phyloP scores from a whole-genome alignment of 2,888 invertebrate genomes.

The Athrips mouffetella region DNA sequence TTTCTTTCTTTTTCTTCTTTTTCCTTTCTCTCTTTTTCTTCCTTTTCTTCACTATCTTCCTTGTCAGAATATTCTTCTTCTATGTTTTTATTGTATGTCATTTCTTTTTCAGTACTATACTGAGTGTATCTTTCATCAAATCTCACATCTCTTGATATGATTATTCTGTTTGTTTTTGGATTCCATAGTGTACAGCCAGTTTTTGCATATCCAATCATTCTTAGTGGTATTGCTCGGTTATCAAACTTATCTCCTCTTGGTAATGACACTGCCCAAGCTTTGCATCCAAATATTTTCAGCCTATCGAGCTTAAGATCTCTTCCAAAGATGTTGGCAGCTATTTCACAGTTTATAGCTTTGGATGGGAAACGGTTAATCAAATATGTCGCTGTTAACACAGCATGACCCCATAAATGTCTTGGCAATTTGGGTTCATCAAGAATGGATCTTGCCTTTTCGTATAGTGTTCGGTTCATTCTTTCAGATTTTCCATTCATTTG shows the following conservation, averaged over 20 bases:
- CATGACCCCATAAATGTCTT: constrained; percentile 25
- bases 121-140: constrained; percentile 14
- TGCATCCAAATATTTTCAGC: no score
- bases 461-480: no score
- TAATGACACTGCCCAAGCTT: no score
- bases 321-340: constrained; percentile 10
- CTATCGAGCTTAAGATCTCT: constrained; percentile 5
- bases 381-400: constrained; percentile 20
- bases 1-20: background rate
- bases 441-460: no score
- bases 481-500: no score
- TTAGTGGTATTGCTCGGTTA: constrained; percentile 16
- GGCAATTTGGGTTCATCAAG: no score
- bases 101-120: constrained; percentile 5
- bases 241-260: no score
- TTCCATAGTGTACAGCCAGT: constrained; percentile 21
- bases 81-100: background rate
- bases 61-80: background rate
- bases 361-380: constrained; percentile 23
- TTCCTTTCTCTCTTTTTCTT: background rate
- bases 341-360: constrained; percentile 14
- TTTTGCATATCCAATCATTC: constrained; percentile 20
- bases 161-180: constrained; percentile 11
- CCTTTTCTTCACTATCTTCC: background rate
- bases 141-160: constrained; percentile 13